These are phyloP conservation scores for Teleopsis dalmanni DNA, from an alignment of 1,140 invertebrate genomes.

Conservation along the genomic window DNA sequence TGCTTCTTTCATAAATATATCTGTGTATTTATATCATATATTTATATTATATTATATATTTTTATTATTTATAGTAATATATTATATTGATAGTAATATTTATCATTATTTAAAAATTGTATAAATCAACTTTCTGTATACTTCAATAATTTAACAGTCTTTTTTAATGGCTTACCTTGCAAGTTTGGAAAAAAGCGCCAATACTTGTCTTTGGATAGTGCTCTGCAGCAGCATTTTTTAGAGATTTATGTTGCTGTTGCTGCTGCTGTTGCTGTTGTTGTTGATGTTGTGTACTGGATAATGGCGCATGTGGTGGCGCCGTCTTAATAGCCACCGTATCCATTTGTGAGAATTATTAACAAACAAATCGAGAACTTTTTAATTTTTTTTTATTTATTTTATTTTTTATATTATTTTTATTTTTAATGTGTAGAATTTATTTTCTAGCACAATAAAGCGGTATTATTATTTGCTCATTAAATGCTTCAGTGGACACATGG, in stretches of 20 bases:
- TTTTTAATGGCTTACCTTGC: slow-evolving; percentile 34
- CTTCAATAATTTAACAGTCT: too few relatives aligned
- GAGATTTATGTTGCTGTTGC: slow-evolving; percentile 7
- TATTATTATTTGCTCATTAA: too few relatives aligned
- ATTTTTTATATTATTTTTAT: background rate
- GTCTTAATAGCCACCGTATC: slow-evolving; percentile 41
- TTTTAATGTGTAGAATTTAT: too few relatives aligned
- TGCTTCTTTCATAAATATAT: too few relatives aligned
- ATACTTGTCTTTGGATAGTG: slow-evolving; percentile 27
- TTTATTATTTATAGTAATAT: too few relatives aligned
- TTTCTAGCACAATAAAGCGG: background rate
- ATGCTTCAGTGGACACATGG: background rate
- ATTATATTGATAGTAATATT: too few relatives aligned
- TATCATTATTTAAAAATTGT: too few relatives aligned
- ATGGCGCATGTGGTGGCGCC: slow-evolving; percentile 35
- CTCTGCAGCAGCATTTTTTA: slow-evolving; percentile 9
- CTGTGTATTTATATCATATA: too few relatives aligned
- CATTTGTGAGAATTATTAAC: slow-evolving; percentile 16
- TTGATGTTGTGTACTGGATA: slow-evolving; percentile 19
- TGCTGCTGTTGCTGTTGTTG: slow-evolving; percentile 16
- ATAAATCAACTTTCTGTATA: too few relatives aligned
- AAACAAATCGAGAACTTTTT: background rate
- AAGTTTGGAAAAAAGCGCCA: slow-evolving; percentile 44
- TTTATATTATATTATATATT: too few relatives aligned
- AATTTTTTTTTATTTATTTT: background rate